Conservation (phyloP, 2,797 vertebrate genomes). For the Jordanella pulchra region DNA sequence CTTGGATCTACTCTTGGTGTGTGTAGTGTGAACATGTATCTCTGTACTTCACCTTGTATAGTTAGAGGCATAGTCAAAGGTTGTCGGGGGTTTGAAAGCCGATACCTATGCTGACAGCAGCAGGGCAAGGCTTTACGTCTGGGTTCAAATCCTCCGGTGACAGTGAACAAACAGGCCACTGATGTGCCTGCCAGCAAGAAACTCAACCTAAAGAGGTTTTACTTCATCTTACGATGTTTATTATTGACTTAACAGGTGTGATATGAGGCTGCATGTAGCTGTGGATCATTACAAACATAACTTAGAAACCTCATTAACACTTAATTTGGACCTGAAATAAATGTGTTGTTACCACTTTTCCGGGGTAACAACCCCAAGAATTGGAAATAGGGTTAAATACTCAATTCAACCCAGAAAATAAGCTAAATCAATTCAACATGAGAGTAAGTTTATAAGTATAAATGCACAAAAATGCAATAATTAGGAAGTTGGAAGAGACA, state of each 20-base stretch:
- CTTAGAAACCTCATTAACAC: too few species aligned
- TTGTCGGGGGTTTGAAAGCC: constrained; percentile 46
- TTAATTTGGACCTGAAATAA: not conserved
- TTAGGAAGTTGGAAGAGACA: not conserved
- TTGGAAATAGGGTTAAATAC: not conserved
- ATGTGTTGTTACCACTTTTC: too few species aligned
- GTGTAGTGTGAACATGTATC: not conserved
- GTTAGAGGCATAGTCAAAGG: constrained; percentile 24
- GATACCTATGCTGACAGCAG: constrained; percentile 45
- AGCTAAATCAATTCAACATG: not conserved
- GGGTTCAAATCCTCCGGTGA: constrained; percentile 34
- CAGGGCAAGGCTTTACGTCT: constrained; percentile 14
- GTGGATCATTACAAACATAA: not conserved
- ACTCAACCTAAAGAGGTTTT: not conserved
- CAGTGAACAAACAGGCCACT: constrained; percentile 15
- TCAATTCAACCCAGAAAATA: not conserved
- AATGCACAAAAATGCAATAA: too few species aligned
- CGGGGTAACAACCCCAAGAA: not conserved
- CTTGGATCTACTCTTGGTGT: not conserved
- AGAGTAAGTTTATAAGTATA: not conserved
- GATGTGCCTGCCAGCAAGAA: constrained; percentile 21
- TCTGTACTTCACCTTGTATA: constrained; percentile 1
- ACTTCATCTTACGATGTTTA: not conserved
- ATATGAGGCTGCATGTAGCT: not conserved
- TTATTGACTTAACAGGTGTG: not conserved